Percentiles rank a stretch among this genome's conserved stretches.
phyloP scores from a whole-genome alignment of 2,797 vertebrate genomes.

The Pipistrellus nathusii region DNA sequence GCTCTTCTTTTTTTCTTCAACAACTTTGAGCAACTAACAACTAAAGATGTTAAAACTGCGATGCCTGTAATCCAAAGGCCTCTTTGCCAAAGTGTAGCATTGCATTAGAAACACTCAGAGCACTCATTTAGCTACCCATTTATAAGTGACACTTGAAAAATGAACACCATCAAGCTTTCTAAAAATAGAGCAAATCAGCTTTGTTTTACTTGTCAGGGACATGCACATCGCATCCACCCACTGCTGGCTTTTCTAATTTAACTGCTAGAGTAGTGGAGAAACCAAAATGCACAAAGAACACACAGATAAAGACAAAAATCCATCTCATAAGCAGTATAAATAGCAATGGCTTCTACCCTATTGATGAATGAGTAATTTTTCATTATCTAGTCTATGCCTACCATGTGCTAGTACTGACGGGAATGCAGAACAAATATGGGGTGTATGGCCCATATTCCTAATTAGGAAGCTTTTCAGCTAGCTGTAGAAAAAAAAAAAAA shows the following conservation, averaged over 20 bases:
- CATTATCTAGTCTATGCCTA: neutral
- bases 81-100: neutral
- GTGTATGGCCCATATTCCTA: neutral
- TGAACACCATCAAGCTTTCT: constrained; percentile 72
- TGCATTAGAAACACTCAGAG: constrained; percentile 52
- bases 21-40: constrained; percentile 7
- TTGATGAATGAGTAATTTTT: constrained; percentile 40
- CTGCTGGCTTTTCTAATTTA: constrained; percentile 51
- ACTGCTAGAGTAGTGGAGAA: constrained; percentile 20
- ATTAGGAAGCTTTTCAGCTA: neutral
- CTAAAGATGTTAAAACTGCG: neutral
- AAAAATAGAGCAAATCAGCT: constrained; percentile 79
- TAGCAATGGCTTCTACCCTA: constrained; percentile 34
- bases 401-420: neutral
- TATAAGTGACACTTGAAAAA: constrained; percentile 74
- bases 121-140: constrained; percentile 68
- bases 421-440: constrained; percentile 55
- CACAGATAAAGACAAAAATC: constrained; percentile 56
- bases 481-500: neutral
- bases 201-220: constrained; percentile 71
- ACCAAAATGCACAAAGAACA: constrained; percentile 41
- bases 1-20: neutral
- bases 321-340: neutral
- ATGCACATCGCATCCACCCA: constrained; percentile 65
- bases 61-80: neutral